Evolutionary conservation across 1,140 invertebrate species (phyloP), one percentile per base, ranked within the genome.

Genomic region (Notospermus geniculatus): DNA sequence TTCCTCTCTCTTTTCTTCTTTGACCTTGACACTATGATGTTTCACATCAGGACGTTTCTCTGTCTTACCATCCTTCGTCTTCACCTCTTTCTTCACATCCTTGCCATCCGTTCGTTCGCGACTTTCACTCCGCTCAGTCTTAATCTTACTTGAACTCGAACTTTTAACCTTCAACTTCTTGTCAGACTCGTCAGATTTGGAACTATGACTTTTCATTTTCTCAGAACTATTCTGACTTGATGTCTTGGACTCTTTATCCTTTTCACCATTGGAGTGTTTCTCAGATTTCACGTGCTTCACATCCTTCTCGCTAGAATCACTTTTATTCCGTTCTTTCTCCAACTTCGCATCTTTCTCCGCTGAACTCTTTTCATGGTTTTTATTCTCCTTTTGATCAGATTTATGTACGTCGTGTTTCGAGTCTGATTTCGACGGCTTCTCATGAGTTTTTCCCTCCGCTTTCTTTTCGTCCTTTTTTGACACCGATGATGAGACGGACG

Each of bases 251-350:
- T 54, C 25, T 28, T 60, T 32, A 29, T 54, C 25, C 32, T 60
- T 60, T 28, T 60, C 50, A 15, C 50, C 41, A 1, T 5, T 54
- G 11, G 11, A 11, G 1, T 19, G 23, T 22, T 36, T 36, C 9
- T 30, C 23, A 22, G 25, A 25, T 54, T 60, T 60, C 11, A 13
- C 25, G 25, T 54, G 19, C 32, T 54, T 60, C 46, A 11, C 54
- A 28, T 60, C 59, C 54, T 61, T 66, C 9, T 61, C 64, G 32
- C 22, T 68, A 54, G 55, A 22, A 22, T 46, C 59, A 28, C 57
- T 46, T 43, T 71, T 61, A 25, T 63, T 67, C n/a, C 60, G 50
- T 27, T 66, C 62, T 13, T 64, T 60, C 58, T 69, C 39, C 62
- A 60, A 50, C n/a, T 39, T 60, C 25, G 17, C 54, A 17, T 60